Evolutionary conservation across 2,888 invertebrate species (phyloP), one percentile per base, ranked within the genome.

Genomic region (Malacosoma neustria): DNA sequence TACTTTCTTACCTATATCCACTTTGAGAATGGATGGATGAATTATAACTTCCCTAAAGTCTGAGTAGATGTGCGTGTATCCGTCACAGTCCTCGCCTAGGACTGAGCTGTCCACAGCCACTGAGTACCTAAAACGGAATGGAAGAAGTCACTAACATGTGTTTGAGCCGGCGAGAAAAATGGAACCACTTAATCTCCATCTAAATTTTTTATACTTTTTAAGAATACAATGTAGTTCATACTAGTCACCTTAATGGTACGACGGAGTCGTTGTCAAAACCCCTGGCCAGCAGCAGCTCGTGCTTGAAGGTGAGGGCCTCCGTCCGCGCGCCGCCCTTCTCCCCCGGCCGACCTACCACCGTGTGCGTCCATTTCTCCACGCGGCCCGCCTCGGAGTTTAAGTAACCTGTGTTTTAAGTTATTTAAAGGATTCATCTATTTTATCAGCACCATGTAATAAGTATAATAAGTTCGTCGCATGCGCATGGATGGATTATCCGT

Each of bases 41-140:
- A 54, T 54, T 4, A 44, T 43, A 37, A 46, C 46, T 34, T 46
- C 37, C 22, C 43, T 41, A 29, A 68, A 66, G 37, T 62, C 62
- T 30, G 45, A 42, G 62, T 75, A 84, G 34, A 61, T 57, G 43
- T 80, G 80, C 53, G 64, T 61, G 60, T 79, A 77, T 14, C 63
- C 56, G 51, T 84, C 84, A 49, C 62, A 50, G 48, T 56, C 51
- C 14, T 56, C 41, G 29, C 82, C 82, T 47, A 84, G 65, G 49
- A 67, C 54, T 1, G 81, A 75, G 49, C 81, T 81, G 65, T 82
- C 75, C 37, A 76, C 69, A 1, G 49, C 38, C 45, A 82, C 75
- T 1, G 64, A 51, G 56, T 82, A 84, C 49, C 79, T 80, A 61
- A 4, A 22, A 22, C 9, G 22, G 6, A 22, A 22, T n/a, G n/a